A percentile compares a stretch with the other conserved stretches of the same genome.
Conservation (phyloP, 92 coral and sea anemone genomes). For the Actinernus sp. region DNA sequence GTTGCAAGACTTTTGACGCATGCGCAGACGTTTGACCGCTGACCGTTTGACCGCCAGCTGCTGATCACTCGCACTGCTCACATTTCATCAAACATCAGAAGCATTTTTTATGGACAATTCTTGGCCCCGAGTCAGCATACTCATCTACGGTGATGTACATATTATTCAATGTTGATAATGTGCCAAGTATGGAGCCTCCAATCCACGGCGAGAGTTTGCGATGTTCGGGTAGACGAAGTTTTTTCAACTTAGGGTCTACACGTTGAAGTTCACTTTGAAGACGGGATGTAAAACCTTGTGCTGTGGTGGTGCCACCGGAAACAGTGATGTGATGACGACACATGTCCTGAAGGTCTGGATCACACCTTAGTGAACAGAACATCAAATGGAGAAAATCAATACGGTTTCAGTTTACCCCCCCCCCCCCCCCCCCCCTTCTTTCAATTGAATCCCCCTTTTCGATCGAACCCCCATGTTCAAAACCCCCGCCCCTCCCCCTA, state of each 20-base stretch:
- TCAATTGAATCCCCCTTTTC: no score
- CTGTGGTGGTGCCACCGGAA: conserved; percentile 92
- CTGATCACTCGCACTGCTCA: no score
- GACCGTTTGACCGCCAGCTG: no score
- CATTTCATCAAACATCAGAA: no score
- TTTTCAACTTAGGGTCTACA: conserved; percentile 69
- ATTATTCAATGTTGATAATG: conserved; percentile 76
- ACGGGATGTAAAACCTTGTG: conserved; percentile 80
- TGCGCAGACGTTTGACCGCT: no score
- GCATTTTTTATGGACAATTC: conserved; percentile 87
- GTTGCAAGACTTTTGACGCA: no score
- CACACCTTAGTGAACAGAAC: conserved; percentile 56
- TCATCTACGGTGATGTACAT: conserved; percentile 92
- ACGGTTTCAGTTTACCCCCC: not conserved
- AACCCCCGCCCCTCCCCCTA: no score
- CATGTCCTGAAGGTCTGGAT: conserved; percentile 75
- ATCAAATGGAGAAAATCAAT: not conserved
- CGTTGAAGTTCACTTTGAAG: conserved; percentile 77
- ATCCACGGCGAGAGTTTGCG: conserved; percentile 90
- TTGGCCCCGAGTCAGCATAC: conserved; percentile 86
- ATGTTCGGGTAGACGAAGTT: conserved; percentile 86
- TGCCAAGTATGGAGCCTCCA: conserved; percentile 90
- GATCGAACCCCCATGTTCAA: no score
- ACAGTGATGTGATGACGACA: conserved; percentile 70
- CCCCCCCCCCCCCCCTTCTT: no score